Conservation (phyloP, 1,140 invertebrate species). For the Bombus superbus region DNA sequence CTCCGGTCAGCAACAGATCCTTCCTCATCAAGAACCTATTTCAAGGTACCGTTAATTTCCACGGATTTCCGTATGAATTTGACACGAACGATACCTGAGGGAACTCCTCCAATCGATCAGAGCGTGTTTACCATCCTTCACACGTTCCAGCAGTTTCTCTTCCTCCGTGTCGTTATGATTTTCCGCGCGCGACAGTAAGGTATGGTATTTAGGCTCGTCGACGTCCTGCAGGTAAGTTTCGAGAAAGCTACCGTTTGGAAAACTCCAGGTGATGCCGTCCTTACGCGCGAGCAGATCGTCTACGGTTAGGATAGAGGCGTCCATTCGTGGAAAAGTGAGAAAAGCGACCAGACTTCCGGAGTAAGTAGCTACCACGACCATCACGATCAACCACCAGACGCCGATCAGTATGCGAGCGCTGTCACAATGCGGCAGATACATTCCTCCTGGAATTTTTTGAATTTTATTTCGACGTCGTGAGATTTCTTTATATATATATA, state of each 20-base stretch:
- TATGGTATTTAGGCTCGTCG: constrained; percentile 83
- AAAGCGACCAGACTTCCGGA: constrained; percentile 96
- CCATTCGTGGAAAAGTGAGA: constrained; percentile 94
- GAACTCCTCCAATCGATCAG: constrained; percentile 92
- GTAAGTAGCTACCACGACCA: constrained; percentile 95
- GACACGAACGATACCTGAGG: constrained; percentile 81
- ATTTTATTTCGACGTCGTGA: not conserved
- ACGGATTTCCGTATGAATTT: not conserved
- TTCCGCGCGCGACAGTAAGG: constrained; percentile 82
- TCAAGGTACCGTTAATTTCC: constrained; percentile 61
- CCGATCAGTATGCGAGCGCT: constrained; percentile 94
- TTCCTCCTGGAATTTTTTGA: constrained; percentile 87
- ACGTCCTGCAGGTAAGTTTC: constrained; percentile 86
- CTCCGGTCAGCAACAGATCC: constrained; percentile 83
- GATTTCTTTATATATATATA: too few relatives aligned
- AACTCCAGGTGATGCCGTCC: constrained; percentile 88
- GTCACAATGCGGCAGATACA: constrained; percentile 91
- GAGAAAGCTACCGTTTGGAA: constrained; percentile 89
- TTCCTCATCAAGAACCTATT: constrained; percentile 85
- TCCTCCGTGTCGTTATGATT: constrained; percentile 75
- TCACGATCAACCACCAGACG: constrained; percentile 96
- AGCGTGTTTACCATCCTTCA: constrained; percentile 87
- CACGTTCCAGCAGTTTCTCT: constrained; percentile 83
- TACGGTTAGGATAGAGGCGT: constrained; percentile 89
- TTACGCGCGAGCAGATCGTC: constrained; percentile 87